phyloP scores from a whole-genome alignment of 2,888 invertebrate species.

The Drosophila pseudotakahashii region DNA sequence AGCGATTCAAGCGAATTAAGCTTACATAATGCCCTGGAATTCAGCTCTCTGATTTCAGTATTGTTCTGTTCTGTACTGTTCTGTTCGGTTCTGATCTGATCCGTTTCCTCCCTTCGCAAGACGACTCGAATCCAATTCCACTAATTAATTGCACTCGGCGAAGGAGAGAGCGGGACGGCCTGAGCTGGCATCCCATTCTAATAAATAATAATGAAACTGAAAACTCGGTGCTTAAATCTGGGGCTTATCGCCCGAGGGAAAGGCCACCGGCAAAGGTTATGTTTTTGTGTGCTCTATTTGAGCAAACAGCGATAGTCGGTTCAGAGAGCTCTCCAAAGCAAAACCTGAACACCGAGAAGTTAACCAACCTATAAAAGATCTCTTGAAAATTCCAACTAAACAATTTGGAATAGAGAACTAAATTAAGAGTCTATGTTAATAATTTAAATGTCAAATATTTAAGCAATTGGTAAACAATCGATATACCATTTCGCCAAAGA shows the following conservation, averaged over 20 bases:
- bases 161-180: background rate
- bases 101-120: slow-evolving; percentile 1
- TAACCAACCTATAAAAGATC: background rate
- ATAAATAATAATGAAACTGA: slow-evolving; percentile 48
- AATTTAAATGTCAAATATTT: too few species aligned
- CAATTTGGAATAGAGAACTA: background rate
- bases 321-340: background rate
- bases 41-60: slow-evolving; percentile 7
- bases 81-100: background rate
- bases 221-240: slow-evolving; percentile 35
- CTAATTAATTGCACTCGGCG: slow-evolving; percentile 65
- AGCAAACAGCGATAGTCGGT: slow-evolving; percentile 19
- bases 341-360: background rate
- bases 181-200: slow-evolving; percentile 10
- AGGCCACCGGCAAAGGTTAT: slow-evolving; percentile 70
- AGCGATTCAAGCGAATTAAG: slow-evolving; percentile 27
- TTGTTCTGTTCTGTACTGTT: slow-evolving; percentile 22
- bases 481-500: too few species aligned
- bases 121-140: slow-evolving; percentile 13
- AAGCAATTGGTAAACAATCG: too few species aligned
- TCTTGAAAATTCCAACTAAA: background rate
- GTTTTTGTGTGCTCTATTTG: slow-evolving; percentile 22
- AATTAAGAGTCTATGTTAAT: too few species aligned
- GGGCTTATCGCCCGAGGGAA: slow-evolving; percentile 62
- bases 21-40: slow-evolving; percentile 28